Conservation (phyloP, 2,113 vertebrate species). For the Cricetomys ansorgei region DNA sequence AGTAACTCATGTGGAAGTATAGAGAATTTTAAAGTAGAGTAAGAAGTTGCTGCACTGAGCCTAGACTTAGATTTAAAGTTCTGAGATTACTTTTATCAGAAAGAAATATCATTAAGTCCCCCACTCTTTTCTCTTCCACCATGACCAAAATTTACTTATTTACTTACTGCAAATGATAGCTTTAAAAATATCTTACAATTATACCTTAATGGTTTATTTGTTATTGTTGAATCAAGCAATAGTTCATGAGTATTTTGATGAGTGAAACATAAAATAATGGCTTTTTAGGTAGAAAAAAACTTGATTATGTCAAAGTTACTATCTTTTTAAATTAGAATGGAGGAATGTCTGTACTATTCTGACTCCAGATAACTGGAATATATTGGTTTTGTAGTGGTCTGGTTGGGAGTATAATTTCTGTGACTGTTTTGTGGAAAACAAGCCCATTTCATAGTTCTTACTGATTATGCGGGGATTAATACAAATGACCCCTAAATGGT, state of each 20-base stretch:
- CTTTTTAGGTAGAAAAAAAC: background rate
- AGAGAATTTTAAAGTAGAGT: conserved; percentile 37
- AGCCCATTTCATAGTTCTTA: background rate
- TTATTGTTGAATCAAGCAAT: background rate
- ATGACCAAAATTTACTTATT: background rate
- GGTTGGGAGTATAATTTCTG: background rate
- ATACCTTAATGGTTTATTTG: background rate
- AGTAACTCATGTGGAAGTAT: conserved; percentile 51
- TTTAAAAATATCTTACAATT: background rate
- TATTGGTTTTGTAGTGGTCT: background rate
- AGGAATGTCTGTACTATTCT: background rate
- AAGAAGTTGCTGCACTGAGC: conserved; percentile 21
- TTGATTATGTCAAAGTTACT: background rate
- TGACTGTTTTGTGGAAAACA: background rate
- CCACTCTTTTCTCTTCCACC: background rate
- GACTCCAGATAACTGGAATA: background rate
- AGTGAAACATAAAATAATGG: background rate
- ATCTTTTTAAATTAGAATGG: background rate
- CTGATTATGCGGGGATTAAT: background rate
- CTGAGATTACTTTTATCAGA: conserved; percentile 46
- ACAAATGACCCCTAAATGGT: background rate
- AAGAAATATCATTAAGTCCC: conserved; percentile 58
- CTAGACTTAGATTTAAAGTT: conserved; percentile 62
- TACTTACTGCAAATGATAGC: conserved; percentile 14
- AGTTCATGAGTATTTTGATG: background rate